Conservation (phyloP, 2,888 invertebrate genomes). For the Sepioteuthis lessoniana region DNA sequence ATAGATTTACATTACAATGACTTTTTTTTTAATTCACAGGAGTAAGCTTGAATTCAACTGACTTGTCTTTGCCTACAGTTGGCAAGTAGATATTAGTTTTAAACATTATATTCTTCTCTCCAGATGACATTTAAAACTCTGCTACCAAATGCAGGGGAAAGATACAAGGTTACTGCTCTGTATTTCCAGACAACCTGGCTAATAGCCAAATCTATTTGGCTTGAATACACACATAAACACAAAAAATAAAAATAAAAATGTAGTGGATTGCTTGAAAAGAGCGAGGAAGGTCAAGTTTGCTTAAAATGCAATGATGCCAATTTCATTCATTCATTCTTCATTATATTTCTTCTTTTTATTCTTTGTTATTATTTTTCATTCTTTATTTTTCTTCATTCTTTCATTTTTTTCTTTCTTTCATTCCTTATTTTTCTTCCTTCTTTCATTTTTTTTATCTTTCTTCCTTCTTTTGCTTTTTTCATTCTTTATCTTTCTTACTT, state of each 20-base stretch:
- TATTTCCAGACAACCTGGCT: constrained; percentile 33
- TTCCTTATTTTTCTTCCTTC: background rate
- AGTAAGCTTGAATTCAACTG: background rate
- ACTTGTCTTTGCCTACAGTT: background rate
- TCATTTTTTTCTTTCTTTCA: background rate
- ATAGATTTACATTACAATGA: too few relatives aligned
- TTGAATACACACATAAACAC: background rate
- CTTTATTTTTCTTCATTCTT: background rate
- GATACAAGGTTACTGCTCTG: background rate
- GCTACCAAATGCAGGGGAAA: background rate
- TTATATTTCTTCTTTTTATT: too few relatives aligned
- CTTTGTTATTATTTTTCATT: too few relatives aligned
- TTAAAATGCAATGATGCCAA: background rate
- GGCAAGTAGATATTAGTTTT: background rate
- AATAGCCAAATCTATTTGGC: constrained; percentile 6
- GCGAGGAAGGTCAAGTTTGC: constrained; percentile 16
- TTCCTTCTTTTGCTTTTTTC: background rate
- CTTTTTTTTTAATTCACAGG: background rate
- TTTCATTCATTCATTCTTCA: background rate
- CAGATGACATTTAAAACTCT: constrained; percentile 24
- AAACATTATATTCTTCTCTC: background rate
- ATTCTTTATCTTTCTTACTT: too few relatives aligned
- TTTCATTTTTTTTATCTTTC: background rate
- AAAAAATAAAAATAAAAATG: background rate
- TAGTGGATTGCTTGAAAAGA: background rate